Evolutionary conservation across 1,140 invertebrate genomes (phyloP).

Genomic region (Drosophila miranda): DNA sequence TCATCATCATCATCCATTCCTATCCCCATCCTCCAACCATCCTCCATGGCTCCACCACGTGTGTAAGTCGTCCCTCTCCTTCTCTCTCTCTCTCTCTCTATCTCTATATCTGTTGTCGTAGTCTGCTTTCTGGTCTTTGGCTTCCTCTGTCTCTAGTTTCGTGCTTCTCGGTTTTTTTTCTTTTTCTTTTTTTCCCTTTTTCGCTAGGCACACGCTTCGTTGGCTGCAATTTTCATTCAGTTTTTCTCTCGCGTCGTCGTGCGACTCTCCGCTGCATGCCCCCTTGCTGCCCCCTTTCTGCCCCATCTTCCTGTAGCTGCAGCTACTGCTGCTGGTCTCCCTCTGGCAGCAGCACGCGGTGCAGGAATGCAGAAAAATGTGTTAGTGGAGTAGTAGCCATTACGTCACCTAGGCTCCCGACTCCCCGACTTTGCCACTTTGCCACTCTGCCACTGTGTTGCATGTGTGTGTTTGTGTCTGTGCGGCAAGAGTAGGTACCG

Average conservation of each 20-base stretch:
- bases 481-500: conserved; percentile 21
- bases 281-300: neutral
- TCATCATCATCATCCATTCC: conserved; percentile 16
- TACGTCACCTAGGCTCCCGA: conserved; percentile 70
- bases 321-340: neutral
- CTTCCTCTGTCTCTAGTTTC: conserved; percentile 45
- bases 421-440: neutral
- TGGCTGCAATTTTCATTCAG: conserved; percentile 76
- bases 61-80: conserved; percentile 21
- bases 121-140: conserved; percentile 23
- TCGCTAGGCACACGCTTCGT: conserved; percentile 67
- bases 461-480: conserved; percentile 29
- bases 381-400: conserved; percentile 82
- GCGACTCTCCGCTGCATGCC: conserved; percentile 15
- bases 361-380: conserved; percentile 82
- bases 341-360: conserved; percentile 22
- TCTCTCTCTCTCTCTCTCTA: neutral
- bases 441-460: conserved; percentile 19
- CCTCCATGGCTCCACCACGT: conserved; percentile 35
- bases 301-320: neutral
- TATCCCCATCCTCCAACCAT: conserved; percentile 21
- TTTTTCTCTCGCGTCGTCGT: conserved; percentile 61
- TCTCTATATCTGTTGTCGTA: conserved; percentile 28
- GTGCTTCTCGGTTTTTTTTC: conserved; percentile 24
- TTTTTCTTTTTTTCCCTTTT: conserved; percentile 34